These are phyloP conservation scores for Siniperca undulata DNA, from an alignment of 2,797 vertebrate species.

Conservation along the genomic window DNA sequence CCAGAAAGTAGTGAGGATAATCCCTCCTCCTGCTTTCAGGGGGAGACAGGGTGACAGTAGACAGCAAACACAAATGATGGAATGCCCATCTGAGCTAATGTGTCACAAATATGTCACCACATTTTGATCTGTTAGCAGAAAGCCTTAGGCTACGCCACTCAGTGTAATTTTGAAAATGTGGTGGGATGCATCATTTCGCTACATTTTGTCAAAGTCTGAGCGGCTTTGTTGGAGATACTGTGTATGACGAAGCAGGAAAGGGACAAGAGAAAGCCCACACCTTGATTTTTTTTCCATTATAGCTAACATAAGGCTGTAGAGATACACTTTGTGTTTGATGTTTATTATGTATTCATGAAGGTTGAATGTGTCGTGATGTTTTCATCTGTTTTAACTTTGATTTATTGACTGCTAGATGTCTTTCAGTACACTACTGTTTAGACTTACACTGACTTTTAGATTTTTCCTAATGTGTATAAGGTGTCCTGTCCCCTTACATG, in stretches of 20 bases:
- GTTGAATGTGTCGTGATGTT: background rate
- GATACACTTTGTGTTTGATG: constrained; percentile 24
- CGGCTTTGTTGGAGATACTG: constrained; percentile 24
- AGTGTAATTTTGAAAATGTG: constrained; percentile 46
- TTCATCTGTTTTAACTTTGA: constrained; percentile 12
- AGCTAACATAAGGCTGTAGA: constrained; percentile 22
- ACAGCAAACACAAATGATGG: constrained; percentile 65
- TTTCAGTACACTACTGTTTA: background rate
- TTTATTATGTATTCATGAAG: constrained; percentile 45
- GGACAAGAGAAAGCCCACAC: constrained; percentile 19
- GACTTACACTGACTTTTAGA: background rate
- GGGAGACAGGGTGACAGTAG: constrained; percentile 52
- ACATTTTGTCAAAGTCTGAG: constrained; percentile 53
- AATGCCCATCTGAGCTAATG: constrained; percentile 60
- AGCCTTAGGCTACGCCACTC: constrained; percentile 41
- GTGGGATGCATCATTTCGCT: constrained; percentile 43
- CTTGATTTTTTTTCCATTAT: constrained; percentile 22
- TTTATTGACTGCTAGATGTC: constrained; percentile 10
- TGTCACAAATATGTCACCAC: constrained; percentile 65
- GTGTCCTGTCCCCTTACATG: background rate
- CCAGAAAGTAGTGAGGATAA: constrained; percentile 47
- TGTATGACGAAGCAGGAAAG: constrained; percentile 17
- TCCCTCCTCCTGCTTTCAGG: constrained; percentile 36
- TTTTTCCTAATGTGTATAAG: background rate
- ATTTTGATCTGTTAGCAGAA: constrained; percentile 50